These are phyloP conservation scores for Thalpophila matura DNA, from an alignment of 2,888 invertebrate species.

Conservation along the genomic window DNA sequence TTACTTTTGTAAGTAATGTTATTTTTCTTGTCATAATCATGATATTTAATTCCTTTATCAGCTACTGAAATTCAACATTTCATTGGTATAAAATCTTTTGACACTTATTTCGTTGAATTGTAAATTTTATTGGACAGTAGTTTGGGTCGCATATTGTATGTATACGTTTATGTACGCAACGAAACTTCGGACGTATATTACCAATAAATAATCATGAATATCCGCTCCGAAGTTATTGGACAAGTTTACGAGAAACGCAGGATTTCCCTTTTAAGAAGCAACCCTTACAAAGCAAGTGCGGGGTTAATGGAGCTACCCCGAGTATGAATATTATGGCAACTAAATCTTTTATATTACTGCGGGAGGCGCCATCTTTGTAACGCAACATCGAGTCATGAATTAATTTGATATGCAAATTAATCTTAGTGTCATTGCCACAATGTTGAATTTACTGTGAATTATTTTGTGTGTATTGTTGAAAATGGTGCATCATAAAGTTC, in stretches of 20 bases:
- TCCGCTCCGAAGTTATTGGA: slow-evolving; percentile 46
- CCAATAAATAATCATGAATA: slow-evolving; percentile 62
- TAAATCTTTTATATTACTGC: slow-evolving; percentile 79
- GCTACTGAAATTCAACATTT: too few relatives aligned
- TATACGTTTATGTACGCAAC: slow-evolving; percentile 4
- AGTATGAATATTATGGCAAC: slow-evolving; percentile 80
- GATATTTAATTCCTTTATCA: too few relatives aligned
- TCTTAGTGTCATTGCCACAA: slow-evolving; percentile 40
- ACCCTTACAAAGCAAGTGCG: slow-evolving; percentile 70
- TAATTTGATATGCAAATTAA: slow-evolving; percentile 65
- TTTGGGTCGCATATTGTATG: slow-evolving; percentile 3
- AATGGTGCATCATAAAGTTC: slow-evolving; percentile 9
- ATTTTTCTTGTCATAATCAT: too few relatives aligned
- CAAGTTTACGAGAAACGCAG: slow-evolving; percentile 55
- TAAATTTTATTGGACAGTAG: background rate
- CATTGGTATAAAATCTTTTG: too few relatives aligned
- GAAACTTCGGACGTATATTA: slow-evolving; percentile 48
- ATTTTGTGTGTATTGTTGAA: too few relatives aligned
- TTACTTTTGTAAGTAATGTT: too few relatives aligned
- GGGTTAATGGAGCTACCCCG: slow-evolving; percentile 72
- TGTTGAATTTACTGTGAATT: slow-evolving; percentile 27
- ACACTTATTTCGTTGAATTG: background rate
- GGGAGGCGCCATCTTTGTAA: slow-evolving; percentile 43
- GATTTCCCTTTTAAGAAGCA: slow-evolving; percentile 63
- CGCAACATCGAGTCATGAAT: slow-evolving; percentile 63